A percentile compares a stretch with the other conserved stretches of the same genome.
Conservation (phyloP, 2,797 vertebrate genomes). For the Menidia menidia region DNA sequence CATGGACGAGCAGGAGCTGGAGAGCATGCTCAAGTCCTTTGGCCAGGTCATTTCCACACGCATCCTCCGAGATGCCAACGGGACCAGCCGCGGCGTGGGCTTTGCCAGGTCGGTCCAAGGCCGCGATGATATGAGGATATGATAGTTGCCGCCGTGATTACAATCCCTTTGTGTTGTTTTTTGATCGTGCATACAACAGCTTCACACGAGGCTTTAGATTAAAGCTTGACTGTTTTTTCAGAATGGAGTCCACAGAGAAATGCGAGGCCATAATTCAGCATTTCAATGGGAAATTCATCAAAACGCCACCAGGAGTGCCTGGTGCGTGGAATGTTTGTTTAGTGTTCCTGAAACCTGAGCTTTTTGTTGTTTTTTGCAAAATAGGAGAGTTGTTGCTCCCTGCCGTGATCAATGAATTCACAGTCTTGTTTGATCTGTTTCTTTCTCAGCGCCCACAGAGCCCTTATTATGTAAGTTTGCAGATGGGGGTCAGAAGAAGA, state of each 20-base stretch:
- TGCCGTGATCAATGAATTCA: slow-evolving; percentile 45
- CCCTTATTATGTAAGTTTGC: slow-evolving; percentile 97
- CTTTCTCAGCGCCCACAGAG: slow-evolving; percentile 88
- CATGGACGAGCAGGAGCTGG: slow-evolving; percentile 95
- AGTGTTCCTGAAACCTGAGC: slow-evolving; percentile 45
- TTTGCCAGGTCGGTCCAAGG: slow-evolving; percentile 88
- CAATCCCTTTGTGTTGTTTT: not conserved
- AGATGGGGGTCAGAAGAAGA: slow-evolving; percentile 95
- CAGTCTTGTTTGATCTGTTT: slow-evolving; percentile 60
- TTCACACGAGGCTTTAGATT: not conserved
- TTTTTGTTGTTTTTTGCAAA: slow-evolving; percentile 49
- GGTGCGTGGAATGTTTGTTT: slow-evolving; percentile 78
- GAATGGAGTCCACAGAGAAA: slow-evolving; percentile 98
- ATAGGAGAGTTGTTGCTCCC: slow-evolving; percentile 34
- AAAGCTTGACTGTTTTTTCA: slow-evolving; percentile 66
- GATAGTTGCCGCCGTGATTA: not conserved
- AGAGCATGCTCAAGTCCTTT: slow-evolving; percentile 94
- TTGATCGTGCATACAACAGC: not conserved
- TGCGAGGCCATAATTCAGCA: slow-evolving; percentile 97
- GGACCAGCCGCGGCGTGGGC: slow-evolving; percentile 94
- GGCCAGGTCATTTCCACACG: slow-evolving; percentile 95
- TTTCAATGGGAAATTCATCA: slow-evolving; percentile 98
- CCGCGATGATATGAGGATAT: not conserved
- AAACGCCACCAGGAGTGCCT: slow-evolving; percentile 93
- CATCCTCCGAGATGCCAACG: slow-evolving; percentile 89